Evolutionary conservation across 2,888 invertebrate genomes (phyloP), one percentile per base, ranked within the genome.

Genomic region (Stegophylla sp.): DNA sequence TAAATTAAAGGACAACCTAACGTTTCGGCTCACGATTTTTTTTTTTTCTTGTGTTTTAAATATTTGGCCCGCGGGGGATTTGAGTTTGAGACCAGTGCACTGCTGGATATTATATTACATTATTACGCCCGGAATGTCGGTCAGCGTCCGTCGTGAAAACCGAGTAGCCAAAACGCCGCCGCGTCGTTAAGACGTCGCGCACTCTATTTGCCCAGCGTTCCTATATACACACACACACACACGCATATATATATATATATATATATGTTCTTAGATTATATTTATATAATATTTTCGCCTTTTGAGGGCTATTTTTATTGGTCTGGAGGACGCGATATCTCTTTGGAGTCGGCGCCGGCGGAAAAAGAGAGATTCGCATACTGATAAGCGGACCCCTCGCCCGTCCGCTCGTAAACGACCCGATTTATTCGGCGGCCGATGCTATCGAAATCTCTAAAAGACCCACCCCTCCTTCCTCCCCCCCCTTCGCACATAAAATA

Each of bases 331-430:
- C 48, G n/a, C 26, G 48, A 61, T 48, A 79, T 69, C 77, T 48
- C 71, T 41, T 34, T 9, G 23, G 34, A 59, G 48, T 69, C 79
- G 79, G 79, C 79, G 79, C 71, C 79, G 61, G 17, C 61, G 34
- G 71, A 71, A 71, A 45, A 61, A 79, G 51, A 79, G 51, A 61
- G 79, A 79, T 79, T 51, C 69, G 79, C 71, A 79, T 79, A 79
- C 79, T 71, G 79, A 79, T 79, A 79, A 79, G 63, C 48, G 20
- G n/a, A 69, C 26, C 34, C 41, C 28, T 43, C 26, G n/a, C 15
- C 53, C 56, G 45, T 20, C 61, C 4, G 51, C 41, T 41, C 10
- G 41, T 45, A 51, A 71, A 79, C 69, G 61, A 69, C 48, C 51
- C 79, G 79, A 79, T 79, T 71, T 61, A 79, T 79, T 61, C 71